phyloP scores from a whole-genome alignment of 2,797 vertebrate genomes.

The Meda fulgida region DNA sequence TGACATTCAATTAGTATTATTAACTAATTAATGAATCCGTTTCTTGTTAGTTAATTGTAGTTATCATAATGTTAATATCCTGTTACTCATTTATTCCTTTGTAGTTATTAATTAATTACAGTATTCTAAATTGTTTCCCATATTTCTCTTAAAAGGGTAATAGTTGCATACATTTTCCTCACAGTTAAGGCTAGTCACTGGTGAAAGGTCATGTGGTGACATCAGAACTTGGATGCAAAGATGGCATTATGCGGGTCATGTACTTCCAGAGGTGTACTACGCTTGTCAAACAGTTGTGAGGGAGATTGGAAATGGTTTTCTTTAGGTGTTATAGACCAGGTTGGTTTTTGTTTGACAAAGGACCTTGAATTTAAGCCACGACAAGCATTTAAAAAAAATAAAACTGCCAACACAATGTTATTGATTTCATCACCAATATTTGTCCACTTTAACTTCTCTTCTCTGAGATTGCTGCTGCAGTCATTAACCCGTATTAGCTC shows the following conservation, averaged over 20 bases:
- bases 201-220: neutral
- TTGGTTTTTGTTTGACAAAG: neutral
- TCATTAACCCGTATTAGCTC: constrained; percentile 19
- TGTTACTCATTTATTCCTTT: neutral
- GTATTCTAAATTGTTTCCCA: neutral
- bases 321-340: neutral
- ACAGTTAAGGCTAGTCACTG: too few relatives aligned
- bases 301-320: neutral
- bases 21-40: neutral
- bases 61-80: neutral
- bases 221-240: neutral
- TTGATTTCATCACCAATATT: neutral
- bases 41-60: neutral
- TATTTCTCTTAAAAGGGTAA: neutral
- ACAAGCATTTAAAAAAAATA: neutral
- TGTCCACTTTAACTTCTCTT: neutral
- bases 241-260: neutral
- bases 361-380: neutral
- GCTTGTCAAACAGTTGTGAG: neutral
- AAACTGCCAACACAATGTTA: neutral
- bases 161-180: neutral
- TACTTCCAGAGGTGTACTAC: too few relatives aligned
- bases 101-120: neutral
- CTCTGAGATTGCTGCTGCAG: constrained; percentile 24
- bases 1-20: neutral